These are phyloP conservation scores for Papilio machaon DNA, from an alignment of 1,140 invertebrate genomes.

Conservation along the genomic window DNA sequence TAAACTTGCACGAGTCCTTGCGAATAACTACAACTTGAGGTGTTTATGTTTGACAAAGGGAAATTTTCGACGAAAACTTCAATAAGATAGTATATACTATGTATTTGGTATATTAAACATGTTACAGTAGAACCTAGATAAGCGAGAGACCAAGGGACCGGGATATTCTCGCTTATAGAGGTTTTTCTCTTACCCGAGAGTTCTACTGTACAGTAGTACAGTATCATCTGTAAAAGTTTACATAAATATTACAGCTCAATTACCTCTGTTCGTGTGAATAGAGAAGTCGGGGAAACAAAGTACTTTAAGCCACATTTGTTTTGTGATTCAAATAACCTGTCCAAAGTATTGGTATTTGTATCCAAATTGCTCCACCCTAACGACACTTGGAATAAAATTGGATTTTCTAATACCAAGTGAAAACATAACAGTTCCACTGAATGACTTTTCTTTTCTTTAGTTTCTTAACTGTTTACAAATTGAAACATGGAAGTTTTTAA, in stretches of 20 bases:
- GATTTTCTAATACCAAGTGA: constrained; percentile 20
- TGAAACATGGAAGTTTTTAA: background rate
- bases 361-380: constrained; percentile 16
- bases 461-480: constrained; percentile 23
- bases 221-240: no score
- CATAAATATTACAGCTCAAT: background rate
- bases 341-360: constrained; percentile 23
- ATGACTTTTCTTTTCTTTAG: constrained; percentile 17
- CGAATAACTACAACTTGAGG: constrained; percentile 21
- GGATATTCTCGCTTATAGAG: no score
- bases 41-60: constrained; percentile 10
- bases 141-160: no score
- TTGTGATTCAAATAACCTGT: constrained; percentile 25
- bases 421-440: constrained; percentile 24
- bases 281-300: background rate
- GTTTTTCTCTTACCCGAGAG: no score
- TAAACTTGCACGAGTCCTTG: constrained; percentile 19
- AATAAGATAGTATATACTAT: background rate
- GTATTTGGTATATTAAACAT: background rate
- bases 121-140: background rate
- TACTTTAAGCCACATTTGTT: background rate
- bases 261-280: background rate
- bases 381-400: constrained; percentile 26
- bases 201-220: background rate
- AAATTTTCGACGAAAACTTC: background rate